Base-by-base conservation (phyloP, 2,113 vertebrate species). In the Chloebia gouldiae region DNA sequence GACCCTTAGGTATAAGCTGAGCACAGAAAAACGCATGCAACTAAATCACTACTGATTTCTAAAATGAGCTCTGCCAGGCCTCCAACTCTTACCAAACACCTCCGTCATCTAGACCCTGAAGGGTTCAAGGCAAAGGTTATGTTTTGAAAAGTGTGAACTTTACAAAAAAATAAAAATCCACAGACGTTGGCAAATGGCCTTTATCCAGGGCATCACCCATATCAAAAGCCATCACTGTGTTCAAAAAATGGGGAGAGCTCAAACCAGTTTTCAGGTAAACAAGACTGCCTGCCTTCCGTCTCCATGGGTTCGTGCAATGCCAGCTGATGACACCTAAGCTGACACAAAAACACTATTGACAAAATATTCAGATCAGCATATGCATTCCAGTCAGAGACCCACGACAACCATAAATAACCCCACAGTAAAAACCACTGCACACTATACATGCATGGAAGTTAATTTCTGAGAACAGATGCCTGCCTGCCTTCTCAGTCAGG, bases 371-470 rank as follows among this genome's bases (percentile, higher is more conserved):
- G 28, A 82, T 33, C 49, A 71, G 57, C 49, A 49, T 28, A 33
- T 0, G 1, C 45, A 30, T 44, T 47, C 51, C 39, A 57, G 23
- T 6, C 78, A 72, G 31, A 72, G 61, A 50, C 49, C 40, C 50
- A 16, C 9, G 35, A 59, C 81, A 78, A 71, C 35, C 45, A 81
- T 20, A 35, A 72, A 33, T 21, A 81, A 71, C 1, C n/a, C 56
- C 44, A 56, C 6, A 30, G 16, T 4, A 33, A 78, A 44, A 68
- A 8, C 44, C 69, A 3, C 9, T 53, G 31, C 1, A 17, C 39
- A 11, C 16, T 12, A 2, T 1, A 22, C 10, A 5, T 0, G 8
- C 25, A 16, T 0, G 6, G 5, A 59, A 37, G 30, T 30, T 68
- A 15, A 35, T 27, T 75, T 21, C 75, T 31, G 51, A 61, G 69